Base-by-base conservation (phyloP, 2,888 invertebrate genomes). In the Catocala sponsa region DNA sequence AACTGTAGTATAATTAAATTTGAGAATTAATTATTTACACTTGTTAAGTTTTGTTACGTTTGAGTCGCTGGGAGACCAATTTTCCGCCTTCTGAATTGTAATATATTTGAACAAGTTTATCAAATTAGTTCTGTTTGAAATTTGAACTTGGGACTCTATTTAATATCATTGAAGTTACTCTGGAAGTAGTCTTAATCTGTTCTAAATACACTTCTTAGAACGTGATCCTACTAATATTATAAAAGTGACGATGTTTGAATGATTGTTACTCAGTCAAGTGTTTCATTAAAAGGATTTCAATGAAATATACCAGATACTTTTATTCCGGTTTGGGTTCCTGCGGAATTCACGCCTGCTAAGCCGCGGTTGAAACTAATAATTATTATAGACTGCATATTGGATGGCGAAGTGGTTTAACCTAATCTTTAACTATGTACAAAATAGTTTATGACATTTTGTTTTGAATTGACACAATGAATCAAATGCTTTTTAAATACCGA, bases 11-110 rank as follows among this genome's bases (percentile, higher is more conserved):
- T 32, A 25, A 53, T 48, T 48, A 48, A 47, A 59, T 59, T 49
- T 53, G 25, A 38, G 10, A 38, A 46, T 41, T 46, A 58, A 52
- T 48, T 33, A 48, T 58, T 53, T 58, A 47, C 47, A 52, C 46
- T 58, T 52, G 55, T 41, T 38, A 13, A 38, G 12, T 58, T 58
- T 32, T 38, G 52, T 50, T 56, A 42, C 15, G 10, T 43, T 13
- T 53, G 33, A 1, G 43, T 43, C n/a, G 42, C 11, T 50, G 12
- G 13, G 10, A 12, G 32, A 48, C 6, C 48, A 9, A 11, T 48
- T 48, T 48, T 32, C 48, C 32, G 48, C n/a, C 32, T 5, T 32
- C 32, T 32, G 15, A 48, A 48, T 46, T 46, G 9, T 46, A 42
- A n/a, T 48, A 48, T 11, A 15, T 48, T 48, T 48, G 10, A n/a